These are phyloP conservation scores for Lacanobia oleracea DNA, from an alignment of 2,888 invertebrate species.

Conservation along the genomic window DNA sequence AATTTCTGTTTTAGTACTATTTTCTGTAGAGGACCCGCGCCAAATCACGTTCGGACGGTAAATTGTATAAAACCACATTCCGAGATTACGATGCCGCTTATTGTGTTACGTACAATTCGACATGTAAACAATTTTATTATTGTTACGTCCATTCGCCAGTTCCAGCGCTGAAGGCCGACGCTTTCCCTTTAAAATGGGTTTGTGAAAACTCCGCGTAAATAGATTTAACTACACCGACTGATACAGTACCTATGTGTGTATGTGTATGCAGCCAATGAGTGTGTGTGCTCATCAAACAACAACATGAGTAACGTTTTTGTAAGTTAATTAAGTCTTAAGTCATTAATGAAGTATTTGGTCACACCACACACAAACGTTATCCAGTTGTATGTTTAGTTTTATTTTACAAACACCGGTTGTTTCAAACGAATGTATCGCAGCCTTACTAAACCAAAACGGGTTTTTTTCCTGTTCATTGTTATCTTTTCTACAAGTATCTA, in stretches of 20 bases:
- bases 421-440: constrained; percentile 10
- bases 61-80: constrained; percentile 85
- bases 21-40: constrained; percentile 72
- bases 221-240: constrained; percentile 19
- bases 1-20: constrained; percentile 75
- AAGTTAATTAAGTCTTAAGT: constrained; percentile 39
- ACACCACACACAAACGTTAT: constrained; percentile 23
- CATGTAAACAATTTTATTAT: constrained; percentile 81
- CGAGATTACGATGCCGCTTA: constrained; percentile 79
- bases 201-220: constrained; percentile 26
- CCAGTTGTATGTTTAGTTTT: constrained; percentile 25
- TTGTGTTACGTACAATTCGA: constrained; percentile 77
- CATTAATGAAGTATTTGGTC: constrained; percentile 39
- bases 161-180: constrained; percentile 62
- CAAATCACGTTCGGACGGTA: constrained; percentile 83
- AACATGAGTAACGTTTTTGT: constrained; percentile 31
- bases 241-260: background rate
- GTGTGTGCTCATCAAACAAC: constrained; percentile 32
- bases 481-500: background rate
- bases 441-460: background rate
- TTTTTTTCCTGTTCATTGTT: constrained; percentile 9
- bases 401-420: constrained; percentile 20
- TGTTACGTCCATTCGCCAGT: constrained; percentile 64
- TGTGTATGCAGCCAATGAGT: background rate
- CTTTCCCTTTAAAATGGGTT: constrained; percentile 44